Evolutionary conservation across 2,888 invertebrate genomes (phyloP), one percentile per base, ranked within the genome.

Genomic region (Caenorhabditis sp.): DNA sequence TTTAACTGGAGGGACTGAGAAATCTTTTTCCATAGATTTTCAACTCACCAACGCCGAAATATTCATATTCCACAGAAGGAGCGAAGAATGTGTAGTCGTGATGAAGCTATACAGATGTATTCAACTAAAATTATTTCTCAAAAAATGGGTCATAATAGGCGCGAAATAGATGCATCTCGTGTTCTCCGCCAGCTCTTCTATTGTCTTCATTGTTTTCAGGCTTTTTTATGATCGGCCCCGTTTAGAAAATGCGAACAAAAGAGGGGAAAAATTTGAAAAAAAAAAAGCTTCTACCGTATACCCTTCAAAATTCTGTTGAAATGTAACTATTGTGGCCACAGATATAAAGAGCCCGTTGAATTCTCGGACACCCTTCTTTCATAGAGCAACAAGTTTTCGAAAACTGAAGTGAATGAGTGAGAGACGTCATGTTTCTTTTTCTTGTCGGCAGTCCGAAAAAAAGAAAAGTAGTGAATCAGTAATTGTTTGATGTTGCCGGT

Each of bases 401-500:
- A 54, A 54, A 26, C 24, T 24, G 8, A 14, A 7, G n/a, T 14
- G 22, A 54, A 1, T 49, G 54, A 12, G 26, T 26, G 26, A 73
- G 61, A 61, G 61, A 51, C 61, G 26, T 73, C 61, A 73, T 61
- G 66, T 66, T 61, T 73, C 73, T 49, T 24, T 47, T 54, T 54
- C 14, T 14, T 31, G 51, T 51, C 61, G 74, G 64, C n/a, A 22
- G 59, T 66, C 56, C 6, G 41, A 66, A 75, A 75, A 47, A 35
- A 63, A 59, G 26, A 38, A 47, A 31, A 69, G 69, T 31, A 59
- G 69, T 68, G 76, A 79, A 79, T 66, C 66, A 66, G 58, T 70
- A 44, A 72, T 38, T 80, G 80, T 68, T 73, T 74, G 80, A 80
- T 74, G 73, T 80, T 68, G 80, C 73, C 80, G 80, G 49, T 51